A percentile compares a stretch with the other conserved stretches of the same genome.
phyloP scores from a whole-genome alignment of 1,140 invertebrate genomes.

The Camponotus vicinus region DNA sequence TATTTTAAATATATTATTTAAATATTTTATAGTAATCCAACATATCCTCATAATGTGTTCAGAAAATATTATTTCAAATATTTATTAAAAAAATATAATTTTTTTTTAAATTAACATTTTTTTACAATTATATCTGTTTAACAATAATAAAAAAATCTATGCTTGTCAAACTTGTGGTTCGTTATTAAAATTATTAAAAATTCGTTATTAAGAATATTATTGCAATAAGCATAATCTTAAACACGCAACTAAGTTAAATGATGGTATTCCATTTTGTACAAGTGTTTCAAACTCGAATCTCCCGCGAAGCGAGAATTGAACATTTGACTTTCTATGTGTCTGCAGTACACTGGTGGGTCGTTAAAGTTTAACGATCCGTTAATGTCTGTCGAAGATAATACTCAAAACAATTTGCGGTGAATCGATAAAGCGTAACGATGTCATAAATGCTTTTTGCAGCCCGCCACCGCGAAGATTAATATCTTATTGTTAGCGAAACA shows the following conservation, averaged over 20 bases:
- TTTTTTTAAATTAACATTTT: neutral
- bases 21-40: neutral
- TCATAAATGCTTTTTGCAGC: slow-evolving; percentile 30
- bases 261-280: slow-evolving; percentile 13
- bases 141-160: neutral
- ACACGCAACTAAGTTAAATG: slow-evolving; percentile 40
- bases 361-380: slow-evolving; percentile 61
- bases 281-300: slow-evolving; percentile 40
- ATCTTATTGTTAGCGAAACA: neutral
- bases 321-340: slow-evolving; percentile 43
- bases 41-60: neutral
- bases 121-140: neutral
- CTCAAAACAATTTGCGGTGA: slow-evolving; percentile 36
- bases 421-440: slow-evolving; percentile 41
- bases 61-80: neutral
- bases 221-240: slow-evolving; percentile 29
- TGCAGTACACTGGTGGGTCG: neutral
- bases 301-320: slow-evolving; percentile 36
- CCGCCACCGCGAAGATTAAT: neutral
- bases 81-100: neutral
- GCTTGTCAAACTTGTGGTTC: neutral
- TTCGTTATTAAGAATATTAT: neutral
- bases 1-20: neutral
- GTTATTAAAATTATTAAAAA: neutral
- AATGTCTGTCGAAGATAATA: slow-evolving; percentile 51